Percentiles rank a stretch among this genome's conserved stretches.
These are phyloP conservation scores for Notothenia rossii DNA, from an alignment of 2,113 vertebrate species.

Conservation along the genomic window DNA sequence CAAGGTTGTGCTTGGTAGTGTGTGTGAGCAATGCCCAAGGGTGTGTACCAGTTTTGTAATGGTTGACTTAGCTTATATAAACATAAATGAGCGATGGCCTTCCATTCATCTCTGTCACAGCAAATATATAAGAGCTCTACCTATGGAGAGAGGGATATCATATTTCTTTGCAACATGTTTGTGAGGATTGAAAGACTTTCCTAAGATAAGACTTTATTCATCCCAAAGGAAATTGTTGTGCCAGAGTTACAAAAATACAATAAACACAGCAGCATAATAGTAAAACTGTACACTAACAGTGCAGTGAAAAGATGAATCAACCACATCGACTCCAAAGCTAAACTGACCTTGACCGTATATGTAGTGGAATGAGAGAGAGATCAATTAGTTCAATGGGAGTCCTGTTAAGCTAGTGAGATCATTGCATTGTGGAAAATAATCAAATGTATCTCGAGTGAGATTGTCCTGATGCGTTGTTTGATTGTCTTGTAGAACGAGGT, in stretches of 20 bases:
- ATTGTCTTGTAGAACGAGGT: slow-evolving; percentile 18
- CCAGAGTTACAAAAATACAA: too few relatives aligned
- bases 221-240: background rate
- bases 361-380: background rate
- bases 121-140: slow-evolving; percentile 14
- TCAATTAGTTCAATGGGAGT: slow-evolving; percentile 1
- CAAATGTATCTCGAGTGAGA: background rate
- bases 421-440: background rate
- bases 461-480: background rate
- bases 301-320: too few relatives aligned
- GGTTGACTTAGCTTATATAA: slow-evolving; percentile 44
- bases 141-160: slow-evolving; percentile 21
- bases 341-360: slow-evolving; percentile 14
- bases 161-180: slow-evolving; percentile 28
- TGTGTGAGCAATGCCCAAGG: background rate
- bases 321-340: too few relatives aligned
- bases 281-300: too few relatives aligned
- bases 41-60: slow-evolving; percentile 25
- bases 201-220: background rate
- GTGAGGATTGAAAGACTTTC: slow-evolving; percentile 11
- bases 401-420: background rate
- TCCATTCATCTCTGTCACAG: slow-evolving; percentile 41
- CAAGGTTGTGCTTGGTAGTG: background rate
- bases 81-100: slow-evolving; percentile 29
- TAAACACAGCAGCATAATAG: too few relatives aligned